phyloP scores from a whole-genome alignment of 2,888 invertebrate genomes.

The Lycocerus yunnanus region DNA sequence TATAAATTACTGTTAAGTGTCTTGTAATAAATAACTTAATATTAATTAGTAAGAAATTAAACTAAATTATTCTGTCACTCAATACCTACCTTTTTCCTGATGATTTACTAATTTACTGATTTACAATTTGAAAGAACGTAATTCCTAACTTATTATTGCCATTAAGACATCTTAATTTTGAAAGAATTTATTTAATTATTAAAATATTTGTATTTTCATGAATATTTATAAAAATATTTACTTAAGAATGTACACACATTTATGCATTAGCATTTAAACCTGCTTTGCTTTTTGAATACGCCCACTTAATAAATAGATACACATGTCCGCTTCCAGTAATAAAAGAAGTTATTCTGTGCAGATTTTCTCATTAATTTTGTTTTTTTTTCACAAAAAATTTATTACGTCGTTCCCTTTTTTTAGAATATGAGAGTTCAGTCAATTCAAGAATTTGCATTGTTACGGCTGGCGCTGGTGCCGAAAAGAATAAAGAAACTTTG shows the following conservation, averaged over 20 bases:
- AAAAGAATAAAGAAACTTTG: conserved; percentile 57
- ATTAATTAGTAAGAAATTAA: not conserved
- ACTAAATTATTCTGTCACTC: not conserved
- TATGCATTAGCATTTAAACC: not conserved
- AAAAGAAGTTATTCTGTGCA: not conserved
- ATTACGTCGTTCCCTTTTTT: not conserved
- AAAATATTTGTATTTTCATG: not conserved
- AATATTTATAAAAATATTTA: not conserved
- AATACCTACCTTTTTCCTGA: not conserved
- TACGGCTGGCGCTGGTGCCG: conserved; percentile 63
- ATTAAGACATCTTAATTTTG: not conserved
- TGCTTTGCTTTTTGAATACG: not conserved
- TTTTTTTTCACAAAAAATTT: not conserved
- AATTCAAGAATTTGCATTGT: conserved; percentile 64
- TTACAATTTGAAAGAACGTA: not conserved
- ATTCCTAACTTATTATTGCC: not conserved
- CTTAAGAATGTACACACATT: not conserved
- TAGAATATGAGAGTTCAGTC: conserved; percentile 60
- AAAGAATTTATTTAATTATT: not conserved
- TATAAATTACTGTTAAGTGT: not conserved
- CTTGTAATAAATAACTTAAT: not conserved
- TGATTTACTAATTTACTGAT: not conserved
- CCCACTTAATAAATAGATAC: not conserved
- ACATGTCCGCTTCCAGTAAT: not conserved
- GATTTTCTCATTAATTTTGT: not conserved